phyloP scores from a whole-genome alignment of 2,113 vertebrate genomes.

The Ellobius talpinus region DNA sequence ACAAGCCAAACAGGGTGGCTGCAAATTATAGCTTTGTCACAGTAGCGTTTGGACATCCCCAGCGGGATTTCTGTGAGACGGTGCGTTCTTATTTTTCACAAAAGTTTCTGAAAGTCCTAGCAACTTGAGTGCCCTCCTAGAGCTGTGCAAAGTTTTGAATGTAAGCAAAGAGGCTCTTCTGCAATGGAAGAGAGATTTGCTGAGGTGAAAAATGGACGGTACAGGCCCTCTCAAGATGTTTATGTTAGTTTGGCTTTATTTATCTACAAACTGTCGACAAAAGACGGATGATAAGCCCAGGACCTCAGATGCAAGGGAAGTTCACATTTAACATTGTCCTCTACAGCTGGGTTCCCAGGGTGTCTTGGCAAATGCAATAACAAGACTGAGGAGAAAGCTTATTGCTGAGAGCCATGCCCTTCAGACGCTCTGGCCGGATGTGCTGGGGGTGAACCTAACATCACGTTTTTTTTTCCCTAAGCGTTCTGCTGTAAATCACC shows the following conservation, averaged over 20 bases:
- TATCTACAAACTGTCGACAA: not conserved
- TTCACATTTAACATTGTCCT: not conserved
- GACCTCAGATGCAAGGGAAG: not conserved
- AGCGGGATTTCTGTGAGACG: not conserved
- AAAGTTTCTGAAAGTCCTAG: not conserved
- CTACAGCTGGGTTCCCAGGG: not conserved
- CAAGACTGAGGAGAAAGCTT: not conserved
- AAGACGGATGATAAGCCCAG: not conserved
- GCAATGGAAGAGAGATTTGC: not conserved
- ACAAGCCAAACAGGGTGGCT: not conserved
- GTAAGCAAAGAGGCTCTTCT: not conserved
- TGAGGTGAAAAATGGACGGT: not conserved
- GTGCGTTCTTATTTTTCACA: not conserved
- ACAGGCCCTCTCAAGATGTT: not conserved
- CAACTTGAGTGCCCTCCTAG: not conserved
- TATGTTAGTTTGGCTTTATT: not conserved
- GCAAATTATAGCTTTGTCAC: not conserved
- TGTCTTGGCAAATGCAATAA: not conserved
- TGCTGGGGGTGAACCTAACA: not conserved
- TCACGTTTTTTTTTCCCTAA: not conserved
- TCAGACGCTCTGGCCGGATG: not conserved
- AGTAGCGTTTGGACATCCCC: not conserved
- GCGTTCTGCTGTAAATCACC: not conserved
- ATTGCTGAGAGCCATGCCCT: not conserved
- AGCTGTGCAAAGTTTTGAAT: not conserved